Base-by-base conservation (phyloP, 2,113 vertebrate genomes). In the Oncorhynchus clarkii region DNA sequence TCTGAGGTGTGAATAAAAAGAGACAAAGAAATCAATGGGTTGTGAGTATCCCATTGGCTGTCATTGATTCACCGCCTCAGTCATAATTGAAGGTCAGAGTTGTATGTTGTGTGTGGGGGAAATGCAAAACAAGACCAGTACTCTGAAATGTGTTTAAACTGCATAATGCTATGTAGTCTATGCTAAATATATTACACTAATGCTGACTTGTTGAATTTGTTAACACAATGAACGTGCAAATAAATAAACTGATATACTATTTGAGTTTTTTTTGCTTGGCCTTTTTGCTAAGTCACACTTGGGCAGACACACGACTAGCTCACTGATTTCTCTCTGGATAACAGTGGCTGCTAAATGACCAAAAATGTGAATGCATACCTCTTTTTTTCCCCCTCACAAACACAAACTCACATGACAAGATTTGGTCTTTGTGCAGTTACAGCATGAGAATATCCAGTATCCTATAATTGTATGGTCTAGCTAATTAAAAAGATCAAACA, bases 141-240 rank as follows among this genome's bases (percentile, higher is more conserved):
- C 90, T 78, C 84, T 77, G 49, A 54, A 80, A 83, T 82, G 88
- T 93, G 93, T 94, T 88, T 88, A 87, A 78, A 78, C 82, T 85
- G 93, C 94, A 82, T 93, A 94, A 91, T 59, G 78, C 79, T 83
- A 73, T 84, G 81, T 79, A 93, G 92, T 92, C 78, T 92, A 82
- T 82, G 86, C 94, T 94, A 90, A 81, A 92, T 81, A 90, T 91
- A 86, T 92, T 87, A 84, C 82, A 84, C 93, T 95, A 91, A 93
- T 60, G 93, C 93, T 95, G 90, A 86, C 90, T 91, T 93, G 94
- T 95, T 92, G 89, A 72, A 88, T 93, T 94, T 92, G 93, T 93
- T 92, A 90, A 94, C 2, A 90, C 93, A 90, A 81, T 64, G 84
- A 88, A 80, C 72, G 89, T 95, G 93, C 93, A 90, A 95, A 95